Base-by-base conservation (phyloP, 2,888 invertebrate species). In the Andrena trimmerana region DNA sequence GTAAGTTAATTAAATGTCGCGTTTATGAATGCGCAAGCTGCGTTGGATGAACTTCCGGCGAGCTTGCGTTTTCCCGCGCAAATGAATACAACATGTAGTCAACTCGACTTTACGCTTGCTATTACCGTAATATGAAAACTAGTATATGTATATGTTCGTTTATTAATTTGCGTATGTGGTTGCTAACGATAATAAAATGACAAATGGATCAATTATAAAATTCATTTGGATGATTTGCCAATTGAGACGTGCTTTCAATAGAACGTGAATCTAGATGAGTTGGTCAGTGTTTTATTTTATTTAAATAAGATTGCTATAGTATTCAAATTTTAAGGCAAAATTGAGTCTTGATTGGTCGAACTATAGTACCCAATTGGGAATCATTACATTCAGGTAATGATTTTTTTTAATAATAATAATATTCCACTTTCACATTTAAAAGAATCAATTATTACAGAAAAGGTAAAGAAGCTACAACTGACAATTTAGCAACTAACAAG, bases 1-100 rank as follows among this genome's bases (percentile, higher is more conserved):
- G 20, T 20, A 31, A 71, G 63, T 71, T 76, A 76, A 76, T 71
- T 71, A 76, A 71, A 57, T 20, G 62, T 7, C 54, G n/a, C 54
- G n/a, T 71, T 71, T 54, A 42, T 54, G 71, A 70, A 59, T 3
- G 20, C 57, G 16, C 68, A 16, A 31, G 6, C 4, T 16, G 31
- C n/a, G 48, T 24, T 13, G 4, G 48, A 42, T 5, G 31, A 76
- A 54, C 54, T 59, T 76, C 6, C 16, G 10, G 7, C 7, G n/a
- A 42, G 42, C 42, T 29, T 31, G 2, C 6, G 16, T 10, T 36
- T 67, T 54, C 20, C 10, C 13, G 29, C 10, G 16, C 5, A 13
- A 74, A 57, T 74, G 50, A 59, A 31, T 59, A n/a, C 13, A 74
- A 48, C 24, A 31, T 36, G 4, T 42, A 48, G 20, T 13, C 7